Conservation (phyloP, 2,113 vertebrate species). For the Lagopus leucura region DNA sequence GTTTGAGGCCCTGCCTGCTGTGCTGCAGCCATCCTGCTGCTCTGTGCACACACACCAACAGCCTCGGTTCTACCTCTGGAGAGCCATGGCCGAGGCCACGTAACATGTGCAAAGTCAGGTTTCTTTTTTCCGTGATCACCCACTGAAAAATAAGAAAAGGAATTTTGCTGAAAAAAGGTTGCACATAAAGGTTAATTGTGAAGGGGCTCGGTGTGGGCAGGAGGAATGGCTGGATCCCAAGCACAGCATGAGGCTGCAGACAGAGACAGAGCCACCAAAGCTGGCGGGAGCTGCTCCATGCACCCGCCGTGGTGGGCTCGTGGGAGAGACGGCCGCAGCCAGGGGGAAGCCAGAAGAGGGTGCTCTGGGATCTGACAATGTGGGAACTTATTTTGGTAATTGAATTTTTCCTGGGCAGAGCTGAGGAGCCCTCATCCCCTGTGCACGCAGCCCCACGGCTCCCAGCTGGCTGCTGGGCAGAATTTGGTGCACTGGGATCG, state of each 20-base stretch:
- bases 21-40: neutral
- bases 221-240: neutral
- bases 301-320: neutral
- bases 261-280: rapidly evolving
- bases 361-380: conserved; percentile 60
- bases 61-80: rapidly evolving
- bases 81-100: rapidly evolving
- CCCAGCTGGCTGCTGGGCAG: rapidly evolving
- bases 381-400: conserved; percentile 17
- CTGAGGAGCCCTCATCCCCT: neutral
- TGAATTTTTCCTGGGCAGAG: neutral
- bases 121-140: neutral
- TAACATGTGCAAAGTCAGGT: neutral
- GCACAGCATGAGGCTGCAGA: neutral
- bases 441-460: neutral
- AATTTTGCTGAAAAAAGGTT: neutral
- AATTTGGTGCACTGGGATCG: rapidly evolving
- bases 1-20: neutral
- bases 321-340: neutral
- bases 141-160: neutral
- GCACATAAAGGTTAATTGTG: conserved; percentile 37
- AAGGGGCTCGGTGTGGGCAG: neutral
- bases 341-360: conserved; percentile 61
- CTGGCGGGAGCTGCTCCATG: neutral
- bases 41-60: no score